A percentile compares a stretch with the other conserved stretches of the same genome.
These are phyloP conservation scores for Tenualosa ilisha DNA, from an alignment of 2,797 vertebrate species.

Conservation along the genomic window DNA sequence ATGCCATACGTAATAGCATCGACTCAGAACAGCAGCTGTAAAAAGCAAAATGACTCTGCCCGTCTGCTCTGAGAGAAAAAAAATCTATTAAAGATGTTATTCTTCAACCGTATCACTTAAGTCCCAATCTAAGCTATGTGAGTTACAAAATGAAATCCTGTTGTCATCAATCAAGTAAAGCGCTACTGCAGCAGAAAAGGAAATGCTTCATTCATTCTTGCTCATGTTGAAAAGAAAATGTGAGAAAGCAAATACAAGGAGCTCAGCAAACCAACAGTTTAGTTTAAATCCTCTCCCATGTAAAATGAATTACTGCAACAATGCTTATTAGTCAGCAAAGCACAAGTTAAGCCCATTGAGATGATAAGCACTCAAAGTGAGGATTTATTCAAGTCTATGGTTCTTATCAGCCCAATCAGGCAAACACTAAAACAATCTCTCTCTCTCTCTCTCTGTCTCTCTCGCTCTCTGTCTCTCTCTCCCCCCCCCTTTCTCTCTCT, in stretches of 20 bases:
- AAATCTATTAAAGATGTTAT: not conserved
- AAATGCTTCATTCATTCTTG: not conserved
- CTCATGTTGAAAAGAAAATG: not conserved
- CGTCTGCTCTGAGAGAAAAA: not conserved
- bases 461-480: not conserved
- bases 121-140: not conserved
- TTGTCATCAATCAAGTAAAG: constrained; percentile 1
- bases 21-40: constrained; percentile 7
- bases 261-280: constrained; percentile 19
- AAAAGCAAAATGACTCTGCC: not conserved
- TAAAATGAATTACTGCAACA: constrained; percentile 59
- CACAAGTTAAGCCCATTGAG: constrained; percentile 53
- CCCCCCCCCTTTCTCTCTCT: no score
- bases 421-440: not conserved
- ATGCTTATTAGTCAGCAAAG: constrained; percentile 41
- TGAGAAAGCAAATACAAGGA: constrained; percentile 18
- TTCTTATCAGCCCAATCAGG: constrained; percentile 20
- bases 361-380: constrained; percentile 60
- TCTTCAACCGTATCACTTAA: not conserved
- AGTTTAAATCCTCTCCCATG: constrained; percentile 42
- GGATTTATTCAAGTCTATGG: constrained; percentile 56
- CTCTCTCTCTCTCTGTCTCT: not conserved
- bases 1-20: not conserved
- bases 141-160: not conserved
- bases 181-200: not conserved